Base-by-base conservation (phyloP, 2,797 vertebrate species). In the Antennarius maculatus region DNA sequence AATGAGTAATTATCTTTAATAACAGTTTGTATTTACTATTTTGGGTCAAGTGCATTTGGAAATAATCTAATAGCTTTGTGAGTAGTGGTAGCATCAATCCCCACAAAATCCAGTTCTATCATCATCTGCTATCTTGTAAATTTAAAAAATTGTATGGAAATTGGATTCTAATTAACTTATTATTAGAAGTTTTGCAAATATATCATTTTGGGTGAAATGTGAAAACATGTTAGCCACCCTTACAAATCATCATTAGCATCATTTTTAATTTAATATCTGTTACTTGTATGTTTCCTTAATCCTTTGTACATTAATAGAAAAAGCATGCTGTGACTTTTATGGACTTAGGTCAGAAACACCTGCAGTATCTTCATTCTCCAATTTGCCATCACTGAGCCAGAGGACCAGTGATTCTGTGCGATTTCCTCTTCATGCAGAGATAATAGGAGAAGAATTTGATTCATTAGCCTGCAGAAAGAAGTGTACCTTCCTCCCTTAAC, bases 11-110 rank as follows among this genome's bases (percentile, higher is more conserved):
- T 85, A 82, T 53, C 68, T 81, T 91, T 85, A 91, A 90, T 90
- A 88, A 87, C 81, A 75, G 76, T 82, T 2, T 23, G 69, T 86
- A 88, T 91, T 91, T 89, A 82, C 62, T 70, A 31, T 80, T 23
- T 88, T 91, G 92, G 90, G 84, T 81, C 74, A 66, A 71, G 74
- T 83, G 90, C 81, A 88, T 87, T 79, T 88, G 80, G 82, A 89
- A 91, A 90, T 89, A 65, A 88, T 80, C 67, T 90, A 91, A 92
- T 90, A 89, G 84, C 84, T 69, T 79, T 76, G 89, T 91, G 91
- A 91, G 75, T 72, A 82, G 80, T 80, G 76, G 83, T 71, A 67
- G 74, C 83, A 81, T 78, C 78, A 70, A 72, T 84, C 85, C 87
- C 75, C 85, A 77, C 75, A 89, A n/a, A 84, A 85, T 57, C 54